Evolutionary conservation across 1,140 invertebrate genomes (phyloP).

Genomic region (Brachionus angularis): DNA sequence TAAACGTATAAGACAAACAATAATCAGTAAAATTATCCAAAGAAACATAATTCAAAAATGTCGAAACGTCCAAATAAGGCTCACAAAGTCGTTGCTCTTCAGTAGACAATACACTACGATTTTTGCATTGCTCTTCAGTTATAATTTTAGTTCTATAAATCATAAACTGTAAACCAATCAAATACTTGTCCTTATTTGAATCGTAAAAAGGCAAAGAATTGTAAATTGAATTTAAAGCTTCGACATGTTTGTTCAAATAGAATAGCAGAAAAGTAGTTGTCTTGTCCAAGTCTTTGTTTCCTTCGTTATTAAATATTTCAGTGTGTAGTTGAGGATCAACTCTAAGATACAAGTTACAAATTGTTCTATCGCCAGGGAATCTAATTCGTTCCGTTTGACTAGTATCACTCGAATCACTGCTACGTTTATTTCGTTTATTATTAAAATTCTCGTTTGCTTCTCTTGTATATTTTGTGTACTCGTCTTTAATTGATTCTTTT

Average conservation of each 20-base stretch:
- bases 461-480: conserved; percentile 17
- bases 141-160: conserved; percentile 43
- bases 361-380: conserved; percentile 16
- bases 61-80: conserved; percentile 38
- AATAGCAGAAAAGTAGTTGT: conserved; percentile 40
- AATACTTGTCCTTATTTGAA: conserved; percentile 28
- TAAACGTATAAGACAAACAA: conserved; percentile 97
- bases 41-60: conserved; percentile 60
- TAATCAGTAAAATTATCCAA: conserved; percentile 93
- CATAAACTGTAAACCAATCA: conserved; percentile 41
- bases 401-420: not conserved
- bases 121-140: conserved; percentile 34
- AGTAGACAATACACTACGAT: not conserved
- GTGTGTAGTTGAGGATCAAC: conserved; percentile 21
- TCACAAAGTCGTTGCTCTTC: conserved; percentile 25
- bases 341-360: conserved; percentile 39
- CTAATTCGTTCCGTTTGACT: conserved; percentile 5
- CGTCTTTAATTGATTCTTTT: not conserved
- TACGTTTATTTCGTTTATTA: conserved; percentile 6
- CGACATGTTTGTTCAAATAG: conserved; percentile 40
- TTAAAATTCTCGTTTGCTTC: conserved; percentile 33
- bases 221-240: conserved; percentile 36
- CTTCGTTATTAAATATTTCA: conserved; percentile 43
- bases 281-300: conserved; percentile 34
- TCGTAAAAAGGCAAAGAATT: conserved; percentile 39